Percentiles rank a stretch among this genome's conserved stretches.
Conservation (phyloP, 2,888 invertebrate genomes). For the Abrostola tripartita region DNA sequence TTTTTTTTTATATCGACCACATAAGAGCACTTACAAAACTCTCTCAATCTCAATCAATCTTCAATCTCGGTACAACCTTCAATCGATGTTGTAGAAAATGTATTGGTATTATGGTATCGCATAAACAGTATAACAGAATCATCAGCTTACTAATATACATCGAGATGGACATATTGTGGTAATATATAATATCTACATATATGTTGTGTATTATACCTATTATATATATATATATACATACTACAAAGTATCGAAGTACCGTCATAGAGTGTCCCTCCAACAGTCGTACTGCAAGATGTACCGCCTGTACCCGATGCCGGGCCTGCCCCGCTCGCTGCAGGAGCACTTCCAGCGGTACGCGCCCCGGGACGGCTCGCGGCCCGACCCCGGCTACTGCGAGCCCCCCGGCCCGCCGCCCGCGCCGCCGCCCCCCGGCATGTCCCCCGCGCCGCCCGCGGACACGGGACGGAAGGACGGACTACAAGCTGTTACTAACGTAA, state of each 20-base stretch:
- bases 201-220: too few species aligned
- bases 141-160: too few species aligned
- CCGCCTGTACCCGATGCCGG: slow-evolving; percentile 78
- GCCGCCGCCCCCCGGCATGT: slow-evolving; percentile 32
- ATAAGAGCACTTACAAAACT: too few species aligned
- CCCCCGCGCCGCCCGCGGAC: slow-evolving; percentile 25
- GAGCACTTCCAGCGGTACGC: slow-evolving; percentile 71
- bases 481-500: slow-evolving; percentile 44
- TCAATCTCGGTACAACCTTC: too few species aligned
- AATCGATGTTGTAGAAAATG: too few species aligned
- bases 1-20: too few species aligned
- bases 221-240: too few species aligned
- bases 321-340: slow-evolving; percentile 67
- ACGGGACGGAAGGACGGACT: slow-evolving; percentile 51
- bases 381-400: slow-evolving; percentile 59
- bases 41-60: too few species aligned
- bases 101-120: too few species aligned
- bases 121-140: too few species aligned
- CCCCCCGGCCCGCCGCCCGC: slow-evolving; percentile 56
- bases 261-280: neutral
- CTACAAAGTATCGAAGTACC: neutral
- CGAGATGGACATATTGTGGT: too few species aligned
- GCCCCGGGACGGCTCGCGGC: slow-evolving; percentile 66
- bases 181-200: too few species aligned
- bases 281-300: slow-evolving; percentile 79